phyloP scores from a whole-genome alignment of 30 jellyfish, hydroid and myxozoan genomes.

The Pseudorhiza aurosa region DNA sequence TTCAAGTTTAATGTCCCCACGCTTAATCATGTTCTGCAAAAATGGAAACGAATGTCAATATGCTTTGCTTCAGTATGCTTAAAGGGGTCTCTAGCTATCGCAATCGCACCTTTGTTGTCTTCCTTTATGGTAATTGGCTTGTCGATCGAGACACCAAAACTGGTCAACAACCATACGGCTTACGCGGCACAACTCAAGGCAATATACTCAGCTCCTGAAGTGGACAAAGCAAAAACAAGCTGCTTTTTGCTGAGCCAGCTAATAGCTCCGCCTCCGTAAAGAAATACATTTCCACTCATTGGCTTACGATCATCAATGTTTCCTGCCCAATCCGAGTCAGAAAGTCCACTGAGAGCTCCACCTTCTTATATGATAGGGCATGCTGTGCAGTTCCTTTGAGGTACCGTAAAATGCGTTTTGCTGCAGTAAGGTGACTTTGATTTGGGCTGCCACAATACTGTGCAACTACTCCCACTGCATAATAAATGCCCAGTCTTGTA shows the following conservation, averaged over 20 bases:
- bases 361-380: slow-evolving; percentile 4
- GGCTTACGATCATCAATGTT: slow-evolving; percentile 35
- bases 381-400: slow-evolving; percentile 31
- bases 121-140: not conserved
- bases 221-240: slow-evolving; percentile 14
- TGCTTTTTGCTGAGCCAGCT: slow-evolving; percentile 55
- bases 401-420: slow-evolving; percentile 39
- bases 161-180: not conserved
- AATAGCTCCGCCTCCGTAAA: slow-evolving; percentile 25
- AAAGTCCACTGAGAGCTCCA: not conserved
- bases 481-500: slow-evolving; percentile 32
- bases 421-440: slow-evolving; percentile 18
- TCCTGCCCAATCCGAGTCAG: slow-evolving; percentile 54
- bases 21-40: not conserved
- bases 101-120: slow-evolving; percentile 44
- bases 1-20: not conserved
- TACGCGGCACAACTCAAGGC: not conserved
- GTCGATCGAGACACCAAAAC: not conserved
- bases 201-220: slow-evolving; percentile 38
- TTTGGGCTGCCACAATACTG: not conserved
- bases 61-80: slow-evolving; percentile 18
- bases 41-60: slow-evolving; percentile 22
- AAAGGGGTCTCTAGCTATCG: slow-evolving; percentile 41
- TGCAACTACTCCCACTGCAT: slow-evolving; percentile 23
- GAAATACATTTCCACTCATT: slow-evolving; percentile 8